phyloP scores from a whole-genome alignment of 92 coral and sea anemone genomes.

The Actinernus sp. region DNA sequence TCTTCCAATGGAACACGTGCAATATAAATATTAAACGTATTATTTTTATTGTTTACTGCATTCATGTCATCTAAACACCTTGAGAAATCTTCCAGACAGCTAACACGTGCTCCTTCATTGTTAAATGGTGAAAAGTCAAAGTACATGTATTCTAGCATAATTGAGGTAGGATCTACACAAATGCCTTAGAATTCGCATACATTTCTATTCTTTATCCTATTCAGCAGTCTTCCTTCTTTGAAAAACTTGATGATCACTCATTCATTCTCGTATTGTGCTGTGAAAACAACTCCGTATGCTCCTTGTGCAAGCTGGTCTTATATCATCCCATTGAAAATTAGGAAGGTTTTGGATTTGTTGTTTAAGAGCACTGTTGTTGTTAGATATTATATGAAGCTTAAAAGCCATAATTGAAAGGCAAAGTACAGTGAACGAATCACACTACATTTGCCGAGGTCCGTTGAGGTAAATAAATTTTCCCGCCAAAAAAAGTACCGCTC shows the following conservation, averaged over 20 bases:
- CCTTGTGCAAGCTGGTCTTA: slow-evolving; percentile 18
- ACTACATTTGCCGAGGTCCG: no score
- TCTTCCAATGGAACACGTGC: no score
- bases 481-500: no score
- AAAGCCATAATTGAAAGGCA: no score
- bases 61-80: slow-evolving; percentile 12
- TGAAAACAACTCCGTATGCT: slow-evolving; percentile 8
- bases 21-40: no score
- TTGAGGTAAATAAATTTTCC: no score
- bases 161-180: slow-evolving; percentile 23
- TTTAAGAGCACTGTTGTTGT: no score
- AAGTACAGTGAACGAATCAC: no score
- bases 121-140: slow-evolving; percentile 24
- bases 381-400: no score
- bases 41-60: no score
- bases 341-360: no score
- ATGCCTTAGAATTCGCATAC: neutral
- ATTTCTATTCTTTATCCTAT: slow-evolving; percentile 11
- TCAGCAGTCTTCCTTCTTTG: slow-evolving; percentile 28
- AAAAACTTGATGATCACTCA: slow-evolving; percentile 30
- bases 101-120: slow-evolving; percentile 26
- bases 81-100: slow-evolving; percentile 40
- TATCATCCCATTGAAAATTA: no score
- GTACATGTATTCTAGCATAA: slow-evolving; percentile 33
- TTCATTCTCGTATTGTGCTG: neutral